Percentiles rank a stretch among this genome's conserved stretches.
These are phyloP conservation scores for Progne subis DNA, from an alignment of 2,113 vertebrate species.

Conservation along the genomic window DNA sequence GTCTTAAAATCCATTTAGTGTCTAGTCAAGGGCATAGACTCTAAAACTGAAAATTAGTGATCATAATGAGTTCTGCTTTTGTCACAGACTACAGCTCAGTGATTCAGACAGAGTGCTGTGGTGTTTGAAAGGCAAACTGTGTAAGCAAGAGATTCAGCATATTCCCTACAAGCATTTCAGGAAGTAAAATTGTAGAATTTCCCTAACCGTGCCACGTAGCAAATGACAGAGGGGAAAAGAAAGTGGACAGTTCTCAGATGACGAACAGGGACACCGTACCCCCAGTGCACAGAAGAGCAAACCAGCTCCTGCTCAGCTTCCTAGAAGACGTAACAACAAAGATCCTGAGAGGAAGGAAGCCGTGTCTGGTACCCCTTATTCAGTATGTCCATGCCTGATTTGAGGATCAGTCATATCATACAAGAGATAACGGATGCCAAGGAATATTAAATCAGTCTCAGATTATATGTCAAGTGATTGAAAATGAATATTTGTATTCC, in stretches of 20 bases:
- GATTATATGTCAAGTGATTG: not conserved
- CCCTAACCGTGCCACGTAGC: not conserved
- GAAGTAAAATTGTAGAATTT: not conserved
- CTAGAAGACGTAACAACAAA: not conserved
- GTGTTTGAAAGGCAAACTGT: not conserved
- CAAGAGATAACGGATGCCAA: not conserved
- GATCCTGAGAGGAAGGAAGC: not conserved
- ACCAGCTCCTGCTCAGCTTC: not conserved
- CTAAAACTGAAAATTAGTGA: not conserved
- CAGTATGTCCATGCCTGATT: too few species aligned
- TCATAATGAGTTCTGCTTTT: not conserved
- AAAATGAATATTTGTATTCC: not conserved
- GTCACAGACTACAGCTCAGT: not conserved
- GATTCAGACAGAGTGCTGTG: not conserved
- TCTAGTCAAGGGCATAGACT: not conserved
- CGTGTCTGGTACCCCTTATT: not conserved
- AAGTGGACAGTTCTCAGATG: not conserved
- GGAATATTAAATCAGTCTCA: not conserved
- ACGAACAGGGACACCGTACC: rapidly evolving
- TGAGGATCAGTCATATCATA: not conserved
- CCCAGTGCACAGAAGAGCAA: not conserved
- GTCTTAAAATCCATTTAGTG: not conserved
- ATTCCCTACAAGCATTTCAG: not conserved
- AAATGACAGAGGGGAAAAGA: not conserved
- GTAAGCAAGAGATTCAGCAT: not conserved